A percentile compares a stretch with the other conserved stretches of the same genome.
phyloP scores from a whole-genome alignment of 1,140 invertebrate genomes.

The Ephestia elutella region DNA sequence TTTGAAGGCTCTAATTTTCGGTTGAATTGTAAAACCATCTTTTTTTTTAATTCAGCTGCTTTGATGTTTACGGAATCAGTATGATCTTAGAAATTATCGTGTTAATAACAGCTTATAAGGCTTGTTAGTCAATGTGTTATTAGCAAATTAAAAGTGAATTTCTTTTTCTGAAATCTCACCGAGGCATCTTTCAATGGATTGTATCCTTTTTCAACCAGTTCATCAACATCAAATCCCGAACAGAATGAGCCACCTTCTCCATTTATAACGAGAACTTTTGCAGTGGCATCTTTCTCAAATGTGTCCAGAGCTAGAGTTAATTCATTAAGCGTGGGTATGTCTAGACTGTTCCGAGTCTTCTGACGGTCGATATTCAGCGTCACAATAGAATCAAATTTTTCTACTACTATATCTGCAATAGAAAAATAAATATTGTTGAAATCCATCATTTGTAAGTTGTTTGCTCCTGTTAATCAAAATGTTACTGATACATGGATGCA shows the following conservation, averaged over 20 bases:
- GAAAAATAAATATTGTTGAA: background rate
- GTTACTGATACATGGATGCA: too few relatives aligned
- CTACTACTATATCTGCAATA: conserved; percentile 72
- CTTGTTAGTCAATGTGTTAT: too few relatives aligned
- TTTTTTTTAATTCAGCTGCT: too few relatives aligned
- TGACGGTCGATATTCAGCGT: conserved; percentile 92
- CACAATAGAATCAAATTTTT: conserved; percentile 78
- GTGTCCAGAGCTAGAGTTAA: conserved; percentile 82
- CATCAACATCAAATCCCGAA: conserved; percentile 89
- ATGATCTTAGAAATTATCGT: background rate
- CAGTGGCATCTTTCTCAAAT: conserved; percentile 85
- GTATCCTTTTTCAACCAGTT: conserved; percentile 76
- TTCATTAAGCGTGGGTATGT: conserved; percentile 78
- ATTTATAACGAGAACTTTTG: conserved; percentile 85
- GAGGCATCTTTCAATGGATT: conserved; percentile 66
- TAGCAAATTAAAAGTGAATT: too few relatives aligned
- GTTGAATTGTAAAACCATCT: too few relatives aligned
- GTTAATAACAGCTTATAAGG: too few relatives aligned
- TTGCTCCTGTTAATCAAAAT: too few relatives aligned
- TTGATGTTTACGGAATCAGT: background rate
- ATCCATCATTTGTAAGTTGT: too few relatives aligned
- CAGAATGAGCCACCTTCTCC: conserved; percentile 94
- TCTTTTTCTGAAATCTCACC: conserved; percentile 43
- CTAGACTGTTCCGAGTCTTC: conserved; percentile 86
- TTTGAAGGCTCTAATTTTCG: too few relatives aligned